These are phyloP conservation scores for Rhagologus leucostigma DNA, from an alignment of 2,113 vertebrate genomes.

Conservation along the genomic window DNA sequence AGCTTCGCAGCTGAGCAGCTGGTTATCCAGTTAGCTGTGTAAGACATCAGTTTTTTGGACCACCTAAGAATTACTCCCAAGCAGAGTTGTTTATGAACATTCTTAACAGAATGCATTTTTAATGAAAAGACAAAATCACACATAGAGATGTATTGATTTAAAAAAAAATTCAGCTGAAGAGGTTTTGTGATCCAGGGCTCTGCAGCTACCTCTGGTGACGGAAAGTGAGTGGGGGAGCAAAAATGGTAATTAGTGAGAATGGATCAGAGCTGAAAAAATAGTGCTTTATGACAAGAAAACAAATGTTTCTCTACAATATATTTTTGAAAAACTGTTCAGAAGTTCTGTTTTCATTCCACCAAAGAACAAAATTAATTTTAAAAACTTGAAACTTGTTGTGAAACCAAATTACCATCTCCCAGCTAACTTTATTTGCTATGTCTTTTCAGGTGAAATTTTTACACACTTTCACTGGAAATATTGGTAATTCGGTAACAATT, in stretches of 20 bases:
- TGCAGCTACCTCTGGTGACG: conserved; percentile 13
- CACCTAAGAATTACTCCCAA: not conserved
- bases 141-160: not conserved
- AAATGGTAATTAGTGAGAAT: not conserved
- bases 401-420: not conserved
- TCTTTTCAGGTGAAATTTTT: not conserved
- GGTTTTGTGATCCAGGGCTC: not conserved
- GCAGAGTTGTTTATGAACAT: not conserved
- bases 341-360: not conserved
- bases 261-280: not conserved
- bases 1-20: not conserved
- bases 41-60: not conserved
- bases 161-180: not conserved
- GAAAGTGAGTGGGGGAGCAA: not conserved
- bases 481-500: not conserved
- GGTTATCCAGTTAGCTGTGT: not conserved
- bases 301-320: not conserved
- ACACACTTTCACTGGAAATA: not conserved
- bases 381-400: not conserved
- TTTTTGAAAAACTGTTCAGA: not conserved
- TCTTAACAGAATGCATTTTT: not conserved
- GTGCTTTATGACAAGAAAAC: not conserved
- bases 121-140: not conserved
- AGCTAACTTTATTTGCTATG: not conserved
- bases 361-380: not conserved